Evolutionary conservation across 2,797 vertebrate species (phyloP).

Genomic region (Dermochelys coriacea): DNA sequence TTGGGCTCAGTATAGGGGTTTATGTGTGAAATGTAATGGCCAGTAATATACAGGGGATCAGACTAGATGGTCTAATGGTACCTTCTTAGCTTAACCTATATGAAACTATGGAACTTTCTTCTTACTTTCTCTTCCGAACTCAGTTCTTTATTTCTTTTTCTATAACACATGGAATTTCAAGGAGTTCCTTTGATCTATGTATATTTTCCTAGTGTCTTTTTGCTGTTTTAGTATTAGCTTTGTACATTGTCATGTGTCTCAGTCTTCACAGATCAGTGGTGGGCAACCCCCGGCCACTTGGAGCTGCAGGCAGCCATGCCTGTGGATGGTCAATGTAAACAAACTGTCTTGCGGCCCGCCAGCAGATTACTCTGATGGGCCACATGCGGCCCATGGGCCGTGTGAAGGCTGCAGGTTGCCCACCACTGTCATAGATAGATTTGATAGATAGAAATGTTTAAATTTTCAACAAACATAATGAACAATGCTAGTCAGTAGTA

Average conservation of each 20-base stretch:
- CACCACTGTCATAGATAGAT: not conserved
- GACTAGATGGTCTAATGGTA: not conserved
- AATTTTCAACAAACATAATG: constrained; percentile 39
- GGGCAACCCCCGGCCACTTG: no score
- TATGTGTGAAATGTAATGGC: not conserved
- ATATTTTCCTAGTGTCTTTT: constrained; percentile 52
- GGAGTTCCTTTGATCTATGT: constrained; percentile 56
- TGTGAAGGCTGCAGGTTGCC: no score
- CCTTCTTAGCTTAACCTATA: not conserved
- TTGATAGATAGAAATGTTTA: not conserved
- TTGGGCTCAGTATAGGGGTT: not conserved
- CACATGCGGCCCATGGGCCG: no score
- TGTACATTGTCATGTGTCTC: constrained; percentile 50
- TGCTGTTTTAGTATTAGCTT: constrained; percentile 65
- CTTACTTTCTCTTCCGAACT: constrained; percentile 44
- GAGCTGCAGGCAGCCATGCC: no score
- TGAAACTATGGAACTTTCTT: no score
- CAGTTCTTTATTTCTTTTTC: constrained; percentile 53
- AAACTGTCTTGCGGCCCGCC: no score
- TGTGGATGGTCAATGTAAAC: no score
- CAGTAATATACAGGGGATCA: not conserved
- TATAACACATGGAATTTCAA: constrained; percentile 53
- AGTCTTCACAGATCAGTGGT: constrained; percentile 6
- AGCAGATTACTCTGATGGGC: no score
- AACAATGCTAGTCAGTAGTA: constrained; percentile 36